Evolutionary conservation across 2,888 invertebrate species (phyloP), one percentile per base, ranked within the genome.

Genomic region (Ornithoptera priamus): DNA sequence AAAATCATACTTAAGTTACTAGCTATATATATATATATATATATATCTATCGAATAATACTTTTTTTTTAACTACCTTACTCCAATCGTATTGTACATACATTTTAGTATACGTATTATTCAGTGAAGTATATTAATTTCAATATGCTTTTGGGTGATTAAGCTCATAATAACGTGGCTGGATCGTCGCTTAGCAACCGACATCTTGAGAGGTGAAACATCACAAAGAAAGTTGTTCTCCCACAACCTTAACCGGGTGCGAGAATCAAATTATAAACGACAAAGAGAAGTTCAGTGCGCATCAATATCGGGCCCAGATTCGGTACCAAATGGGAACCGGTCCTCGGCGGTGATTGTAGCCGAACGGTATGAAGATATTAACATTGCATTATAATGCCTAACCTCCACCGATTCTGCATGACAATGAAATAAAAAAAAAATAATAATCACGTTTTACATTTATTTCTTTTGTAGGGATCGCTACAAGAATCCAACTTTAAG

Each of bases 341-440:
- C 46, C 78, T 58, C 50, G 36, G 77, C 75, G 78, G 79, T 67
- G 65, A 81, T 80, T 59, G 50, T 53, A 42, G 65, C 60, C 60
- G 24, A 61, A 58, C 80, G 76, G 83, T 82, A 86, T 85, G 80
- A 84, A 86, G 86, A 84, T 88, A 87, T 88, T 87, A 87, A 82
- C 85, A 86, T 87, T 82, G 83, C 84, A 87, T 89, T 88, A 83
- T 85, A 86, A 88, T 88, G 88, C 87, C 88, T 85, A 86, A n/a
- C 85, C 79, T 79, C 82, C 76, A 74, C 84, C 81, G 82, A 82
- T 85, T 82, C 84, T 84, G 85, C 89, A 89, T 90, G 84, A 88
- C 88, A 89, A 89, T 85, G 83, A 85, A 85, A 46, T 12, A 3
- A 46, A 46, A 46, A 12, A 12, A 46, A 46, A 46, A 12, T 46